A percentile compares a stretch with the other conserved stretches of the same genome.
These are phyloP conservation scores for Ormyrus pomaceus DNA, from an alignment of 2,888 invertebrate species.

Conservation along the genomic window DNA sequence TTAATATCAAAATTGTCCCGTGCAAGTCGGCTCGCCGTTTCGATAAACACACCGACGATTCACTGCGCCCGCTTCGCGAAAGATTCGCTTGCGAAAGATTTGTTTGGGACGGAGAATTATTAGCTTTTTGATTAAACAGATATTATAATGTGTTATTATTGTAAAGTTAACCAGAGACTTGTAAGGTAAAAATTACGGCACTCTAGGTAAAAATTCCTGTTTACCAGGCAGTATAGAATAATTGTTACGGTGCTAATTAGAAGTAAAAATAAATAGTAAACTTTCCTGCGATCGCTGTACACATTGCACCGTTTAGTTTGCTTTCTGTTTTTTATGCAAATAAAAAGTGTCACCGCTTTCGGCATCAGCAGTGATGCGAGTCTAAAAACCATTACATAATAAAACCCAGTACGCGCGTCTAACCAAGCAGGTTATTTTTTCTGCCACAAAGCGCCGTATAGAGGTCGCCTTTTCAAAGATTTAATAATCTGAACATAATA, in stretches of 20 bases:
- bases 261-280: too few species aligned
- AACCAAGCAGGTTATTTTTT: neutral
- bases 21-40: conserved; percentile 26
- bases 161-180: too few species aligned
- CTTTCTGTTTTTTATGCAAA: neutral
- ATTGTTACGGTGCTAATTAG: too few species aligned
- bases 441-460: too few species aligned
- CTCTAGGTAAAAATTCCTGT: neutral
- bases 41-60: conserved; percentile 30
- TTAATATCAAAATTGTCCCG: conserved; percentile 55
- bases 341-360: neutral
- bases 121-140: too few species aligned
- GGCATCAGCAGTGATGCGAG: neutral
- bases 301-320: neutral
- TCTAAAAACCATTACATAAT: neutral
- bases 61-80: too few species aligned
- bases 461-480: conserved; percentile 1
- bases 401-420: neutral
- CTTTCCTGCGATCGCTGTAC: too few species aligned
- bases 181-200: too few species aligned
- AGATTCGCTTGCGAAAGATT: too few species aligned
- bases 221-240: too few species aligned
- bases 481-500: conserved; percentile 22
- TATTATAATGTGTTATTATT: too few species aligned
- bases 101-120: too few species aligned